phyloP scores from a whole-genome alignment of 2,113 vertebrate species.

The Calyptomena viridis region DNA sequence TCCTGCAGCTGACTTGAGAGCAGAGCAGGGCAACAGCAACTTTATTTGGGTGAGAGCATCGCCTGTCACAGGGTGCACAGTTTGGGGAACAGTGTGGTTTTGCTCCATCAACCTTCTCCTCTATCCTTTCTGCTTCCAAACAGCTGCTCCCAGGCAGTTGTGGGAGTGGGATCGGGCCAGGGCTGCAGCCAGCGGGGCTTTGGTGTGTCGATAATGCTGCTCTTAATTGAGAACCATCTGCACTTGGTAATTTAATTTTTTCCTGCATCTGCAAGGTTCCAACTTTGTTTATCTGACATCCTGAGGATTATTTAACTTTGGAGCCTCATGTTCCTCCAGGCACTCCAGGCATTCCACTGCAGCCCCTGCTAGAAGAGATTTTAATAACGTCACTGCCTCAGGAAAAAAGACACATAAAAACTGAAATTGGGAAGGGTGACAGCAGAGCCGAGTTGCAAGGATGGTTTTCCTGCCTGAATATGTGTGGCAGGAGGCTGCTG shows the following conservation, averaged over 20 bases:
- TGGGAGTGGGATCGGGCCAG: background rate
- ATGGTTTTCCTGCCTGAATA: background rate
- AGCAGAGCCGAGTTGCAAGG: background rate
- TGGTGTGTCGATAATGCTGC: background rate
- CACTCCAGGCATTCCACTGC: background rate
- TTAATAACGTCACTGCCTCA: background rate
- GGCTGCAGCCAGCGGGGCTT: background rate
- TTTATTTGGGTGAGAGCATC: background rate
- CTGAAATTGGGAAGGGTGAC: background rate
- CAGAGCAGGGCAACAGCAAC: background rate
- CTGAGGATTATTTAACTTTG: background rate
- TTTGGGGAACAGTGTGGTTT: fast-evolving
- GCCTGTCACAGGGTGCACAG: fast-evolving
- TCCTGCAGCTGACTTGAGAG: background rate
- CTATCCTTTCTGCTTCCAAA: background rate
- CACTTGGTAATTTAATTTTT: background rate
- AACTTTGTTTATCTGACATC: background rate
- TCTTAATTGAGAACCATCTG: conserved; percentile 40
- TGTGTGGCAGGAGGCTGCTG: background rate
- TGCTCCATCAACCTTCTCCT: background rate
- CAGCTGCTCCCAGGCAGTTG: fast-evolving
- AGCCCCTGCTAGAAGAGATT: background rate
- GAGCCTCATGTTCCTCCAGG: background rate
- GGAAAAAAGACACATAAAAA: background rate
- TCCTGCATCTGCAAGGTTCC: conserved; percentile 31